Base-by-base conservation (phyloP, 1,140 invertebrate genomes). In the Lamellibrachia luymesi region DNA sequence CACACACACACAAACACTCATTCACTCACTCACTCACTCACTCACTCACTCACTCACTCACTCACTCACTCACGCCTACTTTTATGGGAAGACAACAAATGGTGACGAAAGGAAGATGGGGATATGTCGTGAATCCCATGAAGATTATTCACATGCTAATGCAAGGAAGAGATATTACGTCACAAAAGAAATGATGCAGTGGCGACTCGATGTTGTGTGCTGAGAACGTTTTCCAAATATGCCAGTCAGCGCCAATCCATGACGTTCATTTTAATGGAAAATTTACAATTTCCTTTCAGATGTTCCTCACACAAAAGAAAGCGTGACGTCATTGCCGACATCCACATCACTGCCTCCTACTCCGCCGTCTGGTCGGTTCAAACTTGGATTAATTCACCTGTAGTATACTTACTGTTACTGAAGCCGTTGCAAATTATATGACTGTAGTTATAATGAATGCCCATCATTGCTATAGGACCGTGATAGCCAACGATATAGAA, bases 41-140 rank as follows among this genome's bases (percentile, higher is more conserved):
- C 90, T 91, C 90, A 91, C 90, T 91, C 90, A 91, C 90, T 91
- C 90, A 91, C 90, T 91, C 90, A 91, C 90, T 91, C 90, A 92
- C 7, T 38, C 50, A 38, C 92, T 92, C 56, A 56, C 51, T 92
- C 50, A 52, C 92, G 38, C 38, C 38, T 38, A 38, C 38, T 38
- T 38, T 38, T 38, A 38, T 38, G 38, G 38, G 38, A 38, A 38
- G 38, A 38, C 38, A 38, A 1, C 38, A 38, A 38, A 38, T 38
- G 38, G 38, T 38, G 38, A 38, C 38, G 38, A 38, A 38, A 38
- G 38, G 38, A 38, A 38, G 38, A 38, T 38, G 38, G 38, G 38
- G 38, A 38, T 38, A 38, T 38, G 38, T 38, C 38, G 38, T 38
- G 38, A 38, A 38, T 38, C 38, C 38, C 38, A 38, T 38, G 38